These are phyloP conservation scores for Rhabdomys pumilio DNA, from an alignment of 2,797 vertebrate species.

Conservation along the genomic window DNA sequence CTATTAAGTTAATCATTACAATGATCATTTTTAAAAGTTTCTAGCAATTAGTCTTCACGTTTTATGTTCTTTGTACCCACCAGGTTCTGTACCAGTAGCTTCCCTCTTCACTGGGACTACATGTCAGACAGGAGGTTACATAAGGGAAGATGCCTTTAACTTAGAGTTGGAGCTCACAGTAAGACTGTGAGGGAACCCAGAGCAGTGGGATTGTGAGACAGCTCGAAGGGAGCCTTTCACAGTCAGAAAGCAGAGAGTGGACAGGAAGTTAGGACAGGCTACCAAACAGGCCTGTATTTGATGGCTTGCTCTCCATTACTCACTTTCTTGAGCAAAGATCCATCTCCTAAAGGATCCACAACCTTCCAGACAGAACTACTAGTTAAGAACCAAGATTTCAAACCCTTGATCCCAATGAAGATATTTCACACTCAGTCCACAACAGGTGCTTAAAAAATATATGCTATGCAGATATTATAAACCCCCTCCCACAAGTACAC, in stretches of 20 bases:
- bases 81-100: not conserved
- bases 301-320: not conserved
- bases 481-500: too few species aligned
- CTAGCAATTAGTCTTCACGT: not conserved
- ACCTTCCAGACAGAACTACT: not conserved
- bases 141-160: too few species aligned
- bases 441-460: not conserved
- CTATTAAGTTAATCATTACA: not conserved
- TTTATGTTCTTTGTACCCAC: not conserved
- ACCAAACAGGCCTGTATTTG: not conserved
- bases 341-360: not conserved
- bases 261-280: not conserved
- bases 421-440: not conserved
- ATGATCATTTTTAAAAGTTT: not conserved
- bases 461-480: too few species aligned
- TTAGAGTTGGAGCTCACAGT: not conserved
- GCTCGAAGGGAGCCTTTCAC: too few species aligned
- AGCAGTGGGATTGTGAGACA: not conserved
- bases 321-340: not conserved
- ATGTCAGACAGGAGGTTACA: not conserved
- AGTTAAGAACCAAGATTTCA: not conserved
- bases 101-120: not conserved
- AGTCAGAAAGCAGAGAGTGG: not conserved
- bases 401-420: too few species aligned
- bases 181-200: not conserved